A percentile compares a stretch with the other conserved stretches of the same genome.
phyloP scores from a whole-genome alignment of 2,888 invertebrate species.

The Mesorhabditis spiculigera region DNA sequence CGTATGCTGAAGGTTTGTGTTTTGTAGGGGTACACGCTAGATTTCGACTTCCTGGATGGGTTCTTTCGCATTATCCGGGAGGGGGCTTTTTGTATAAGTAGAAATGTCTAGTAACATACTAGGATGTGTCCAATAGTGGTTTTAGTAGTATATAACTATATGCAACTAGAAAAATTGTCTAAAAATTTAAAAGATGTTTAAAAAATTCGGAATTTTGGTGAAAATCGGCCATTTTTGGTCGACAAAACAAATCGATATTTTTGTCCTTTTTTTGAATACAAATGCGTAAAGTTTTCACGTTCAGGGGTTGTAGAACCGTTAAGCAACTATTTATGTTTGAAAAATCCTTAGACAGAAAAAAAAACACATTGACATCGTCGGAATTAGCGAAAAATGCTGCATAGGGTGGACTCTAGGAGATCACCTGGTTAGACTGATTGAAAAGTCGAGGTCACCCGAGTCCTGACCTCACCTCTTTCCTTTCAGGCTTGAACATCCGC shows the following conservation, averaged over 20 bases:
- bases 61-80: neutral
- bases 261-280: neutral
- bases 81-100: neutral
- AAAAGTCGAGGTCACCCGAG: too few species aligned
- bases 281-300: neutral
- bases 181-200: neutral
- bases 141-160: too few species aligned
- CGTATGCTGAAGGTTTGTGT: constrained; percentile 62
- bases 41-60: neutral
- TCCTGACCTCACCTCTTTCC: too few species aligned
- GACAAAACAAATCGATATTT: too few species aligned
- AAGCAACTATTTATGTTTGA: neutral
- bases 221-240: too few species aligned
- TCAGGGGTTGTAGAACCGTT: neutral
- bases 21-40: neutral
- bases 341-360: neutral
- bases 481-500: constrained; percentile 58
- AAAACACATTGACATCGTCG: too few species aligned
- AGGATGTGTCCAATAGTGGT: neutral
- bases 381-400: too few species aligned
- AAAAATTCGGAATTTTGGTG: too few species aligned
- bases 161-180: too few species aligned
- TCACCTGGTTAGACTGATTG: too few species aligned
- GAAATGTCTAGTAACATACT: neutral
- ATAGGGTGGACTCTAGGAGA: too few species aligned